Conservation (phyloP, 37 sponge, comb jelly and placozoan species). For the Agelas oroides region DNA sequence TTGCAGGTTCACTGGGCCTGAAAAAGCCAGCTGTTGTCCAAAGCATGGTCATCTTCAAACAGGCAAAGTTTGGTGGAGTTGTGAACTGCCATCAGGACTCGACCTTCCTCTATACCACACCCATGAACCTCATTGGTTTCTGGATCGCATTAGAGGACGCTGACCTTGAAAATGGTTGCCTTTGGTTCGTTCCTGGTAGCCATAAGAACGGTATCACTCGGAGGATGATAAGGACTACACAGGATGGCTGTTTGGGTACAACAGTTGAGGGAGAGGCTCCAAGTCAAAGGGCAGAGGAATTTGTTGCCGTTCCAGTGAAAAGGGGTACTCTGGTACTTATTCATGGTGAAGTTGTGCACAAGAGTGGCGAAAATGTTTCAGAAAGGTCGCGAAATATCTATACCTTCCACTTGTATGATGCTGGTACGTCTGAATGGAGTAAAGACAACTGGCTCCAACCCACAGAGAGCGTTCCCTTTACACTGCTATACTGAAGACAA, state of each 20-base stretch:
- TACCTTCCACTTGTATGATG: slow-evolving; percentile 97
- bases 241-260: slow-evolving; percentile 33
- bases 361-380: slow-evolving; percentile 80
- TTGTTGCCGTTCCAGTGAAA: slow-evolving; percentile 69
- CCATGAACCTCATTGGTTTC: slow-evolving; percentile 83
- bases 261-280: slow-evolving; percentile 57
- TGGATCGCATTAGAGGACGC: slow-evolving; percentile 99
- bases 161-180: slow-evolving; percentile 89
- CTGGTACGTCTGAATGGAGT: slow-evolving; percentile 80
- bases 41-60: slow-evolving; percentile 98
- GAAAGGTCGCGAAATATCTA: slow-evolving; percentile 88
- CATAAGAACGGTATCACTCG: slow-evolving; percentile 64
- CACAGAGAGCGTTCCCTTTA: slow-evolving; percentile 71
- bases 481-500: slow-evolving; percentile 76
- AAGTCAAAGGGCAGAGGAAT: slow-evolving; percentile 51
- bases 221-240: slow-evolving; percentile 46
- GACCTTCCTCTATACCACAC: slow-evolving; percentile 89
- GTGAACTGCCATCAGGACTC: slow-evolving; percentile 93
- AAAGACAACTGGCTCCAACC: slow-evolving; percentile 96
- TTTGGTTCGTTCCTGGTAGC: slow-evolving; percentile 95
- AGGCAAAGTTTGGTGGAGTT: slow-evolving; percentile 74
- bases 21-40: slow-evolving; percentile 85
- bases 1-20: slow-evolving; percentile 73
- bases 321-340: slow-evolving; percentile 92
- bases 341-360: slow-evolving; percentile 94